These are phyloP conservation scores for Abrostola tripartita DNA, from an alignment of 2,888 invertebrate species.

Conservation along the genomic window DNA sequence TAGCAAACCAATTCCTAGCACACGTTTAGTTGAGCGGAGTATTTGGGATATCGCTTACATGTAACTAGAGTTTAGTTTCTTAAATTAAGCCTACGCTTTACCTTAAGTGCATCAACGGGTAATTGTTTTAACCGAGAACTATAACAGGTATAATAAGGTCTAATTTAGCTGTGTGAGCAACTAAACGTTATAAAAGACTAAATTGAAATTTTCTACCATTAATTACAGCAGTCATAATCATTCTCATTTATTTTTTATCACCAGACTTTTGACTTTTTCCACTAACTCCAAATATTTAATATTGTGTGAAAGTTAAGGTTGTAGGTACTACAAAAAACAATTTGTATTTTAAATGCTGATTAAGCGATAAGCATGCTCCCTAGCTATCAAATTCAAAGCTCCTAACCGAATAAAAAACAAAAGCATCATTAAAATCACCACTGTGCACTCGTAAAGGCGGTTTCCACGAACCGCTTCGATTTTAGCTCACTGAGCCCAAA, in stretches of 20 bases:
- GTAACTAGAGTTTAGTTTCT: not conserved
- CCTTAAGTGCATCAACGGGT: not conserved
- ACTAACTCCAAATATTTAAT: too few species aligned
- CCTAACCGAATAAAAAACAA: not conserved
- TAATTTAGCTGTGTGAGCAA: too few species aligned
- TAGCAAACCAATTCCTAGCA: constrained; percentile 12
- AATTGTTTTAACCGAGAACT: too few species aligned
- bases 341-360: too few species aligned
- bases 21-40: constrained; percentile 8
- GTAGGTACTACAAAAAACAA: too few species aligned
- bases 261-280: too few species aligned
- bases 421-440: not conserved
- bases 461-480: constrained; percentile 9
- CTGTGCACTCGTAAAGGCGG: not conserved
- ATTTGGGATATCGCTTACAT: not conserved
- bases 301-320: too few species aligned
- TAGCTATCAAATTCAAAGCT: not conserved
- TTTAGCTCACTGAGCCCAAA: constrained; percentile 38
- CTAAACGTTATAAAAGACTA: too few species aligned
- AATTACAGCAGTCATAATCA: too few species aligned
- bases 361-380: not conserved
- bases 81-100: not conserved
- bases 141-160: too few species aligned
- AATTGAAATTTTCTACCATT: too few species aligned
- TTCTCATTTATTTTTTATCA: too few species aligned